A percentile compares a stretch with the other conserved stretches of the same genome.
phyloP scores from a whole-genome alignment of 2,113 vertebrate species.

The Stigmatopora argus region DNA sequence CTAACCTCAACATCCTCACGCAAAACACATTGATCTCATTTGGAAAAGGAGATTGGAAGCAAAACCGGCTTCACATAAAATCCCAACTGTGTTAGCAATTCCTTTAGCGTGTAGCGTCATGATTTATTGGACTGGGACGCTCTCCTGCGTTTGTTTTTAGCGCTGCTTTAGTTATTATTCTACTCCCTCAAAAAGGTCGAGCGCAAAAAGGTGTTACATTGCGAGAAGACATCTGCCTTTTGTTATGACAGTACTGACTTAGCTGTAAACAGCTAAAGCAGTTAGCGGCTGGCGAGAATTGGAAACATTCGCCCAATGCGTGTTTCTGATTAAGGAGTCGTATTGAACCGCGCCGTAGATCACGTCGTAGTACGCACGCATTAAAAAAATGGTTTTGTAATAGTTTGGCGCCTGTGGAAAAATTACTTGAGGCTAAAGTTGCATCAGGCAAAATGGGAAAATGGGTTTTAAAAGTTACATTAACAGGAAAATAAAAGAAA shows the following conservation, averaged over 20 bases:
- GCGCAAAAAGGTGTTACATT: conserved; percentile 30
- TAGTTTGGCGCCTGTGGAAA: background rate
- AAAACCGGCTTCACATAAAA: conserved; percentile 37
- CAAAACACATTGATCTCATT: conserved; percentile 55
- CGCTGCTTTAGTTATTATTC: conserved; percentile 10
- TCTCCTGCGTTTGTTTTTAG: conserved; percentile 2
- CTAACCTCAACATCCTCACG: background rate
- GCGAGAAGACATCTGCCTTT: conserved; percentile 51
- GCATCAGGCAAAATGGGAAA: background rate
- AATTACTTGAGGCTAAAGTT: background rate
- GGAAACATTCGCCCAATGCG: conserved; percentile 29
- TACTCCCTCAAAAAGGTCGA: background rate
- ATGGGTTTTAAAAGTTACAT: background rate
- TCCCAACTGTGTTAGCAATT: conserved; percentile 33
- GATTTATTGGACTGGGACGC: conserved; percentile 23
- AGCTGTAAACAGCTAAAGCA: conserved; percentile 23
- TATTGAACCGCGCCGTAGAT: conserved; percentile 13
- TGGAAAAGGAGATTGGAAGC: conserved; percentile 24
- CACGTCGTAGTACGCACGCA: conserved; percentile 9
- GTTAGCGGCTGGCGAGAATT: conserved; percentile 40
- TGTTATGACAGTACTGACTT: conserved; percentile 49
- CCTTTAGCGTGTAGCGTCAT: conserved; percentile 37
- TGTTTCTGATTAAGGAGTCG: conserved; percentile 45
- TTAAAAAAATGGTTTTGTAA: conserved; percentile 8
- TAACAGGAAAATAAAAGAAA: background rate